phyloP scores from a whole-genome alignment of 2,797 vertebrate species.

The Macropodus opercularis region DNA sequence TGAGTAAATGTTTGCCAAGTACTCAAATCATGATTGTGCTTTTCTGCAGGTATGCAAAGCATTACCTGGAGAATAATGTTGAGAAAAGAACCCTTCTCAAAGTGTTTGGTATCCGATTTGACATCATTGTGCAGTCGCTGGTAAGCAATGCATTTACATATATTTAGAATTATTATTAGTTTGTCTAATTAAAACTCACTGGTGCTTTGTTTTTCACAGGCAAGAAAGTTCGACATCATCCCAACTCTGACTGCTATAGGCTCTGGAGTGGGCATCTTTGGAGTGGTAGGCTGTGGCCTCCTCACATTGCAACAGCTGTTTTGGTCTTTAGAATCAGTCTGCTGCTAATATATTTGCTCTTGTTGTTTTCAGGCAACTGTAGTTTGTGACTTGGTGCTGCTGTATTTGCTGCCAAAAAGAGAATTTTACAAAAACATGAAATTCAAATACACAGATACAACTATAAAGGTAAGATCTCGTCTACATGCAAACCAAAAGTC shows the following conservation, averaged over 20 bases:
- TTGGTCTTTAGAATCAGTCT: background rate
- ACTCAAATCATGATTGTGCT: background rate
- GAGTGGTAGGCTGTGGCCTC: conserved; percentile 87
- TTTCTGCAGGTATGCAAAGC: conserved; percentile 85
- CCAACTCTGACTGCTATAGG: conserved; percentile 96
- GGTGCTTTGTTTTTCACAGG: conserved; percentile 73
- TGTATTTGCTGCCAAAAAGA: conserved; percentile 91
- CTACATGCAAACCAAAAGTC: background rate
- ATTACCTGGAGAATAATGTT: conserved; percentile 83
- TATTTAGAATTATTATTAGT: too few species aligned
- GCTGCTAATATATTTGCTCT: background rate
- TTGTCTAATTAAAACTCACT: too few species aligned
- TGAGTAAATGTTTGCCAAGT: too few species aligned
- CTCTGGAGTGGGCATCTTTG: conserved; percentile 97
- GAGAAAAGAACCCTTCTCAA: conserved; percentile 90
- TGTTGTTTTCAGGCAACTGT: conserved; percentile 87
- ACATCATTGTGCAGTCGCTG: conserved; percentile 91
- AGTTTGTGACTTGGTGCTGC: conserved; percentile 93
- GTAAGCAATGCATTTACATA: conserved; percentile 67
- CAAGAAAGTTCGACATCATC: conserved; percentile 96
- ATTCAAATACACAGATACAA: conserved; percentile 87
- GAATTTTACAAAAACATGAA: conserved; percentile 97
- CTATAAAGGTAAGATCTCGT: conserved; percentile 64
- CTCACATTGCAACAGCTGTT: background rate
- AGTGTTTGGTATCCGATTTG: conserved; percentile 92